Conservation (phyloP, 2,113 vertebrate species). For the Caloenas nicobarica region DNA sequence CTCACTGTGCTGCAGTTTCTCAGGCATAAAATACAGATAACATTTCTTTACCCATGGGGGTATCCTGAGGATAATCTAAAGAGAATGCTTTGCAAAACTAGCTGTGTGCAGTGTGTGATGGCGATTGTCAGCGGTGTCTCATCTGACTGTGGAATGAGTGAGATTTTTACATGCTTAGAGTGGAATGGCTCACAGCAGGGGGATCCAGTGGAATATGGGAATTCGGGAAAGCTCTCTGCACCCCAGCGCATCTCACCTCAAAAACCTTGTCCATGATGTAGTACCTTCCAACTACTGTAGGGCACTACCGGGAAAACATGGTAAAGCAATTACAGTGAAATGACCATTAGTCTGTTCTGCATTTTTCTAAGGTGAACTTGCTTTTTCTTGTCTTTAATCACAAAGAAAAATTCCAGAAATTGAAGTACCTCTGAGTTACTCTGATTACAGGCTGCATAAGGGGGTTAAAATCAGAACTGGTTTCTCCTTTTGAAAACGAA, state of each 20-base stretch:
- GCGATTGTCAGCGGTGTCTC: neutral
- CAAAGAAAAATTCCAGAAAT: neutral
- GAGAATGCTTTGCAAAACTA: neutral
- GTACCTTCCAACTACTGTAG: neutral
- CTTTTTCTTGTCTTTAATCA: slow-evolving; percentile 20
- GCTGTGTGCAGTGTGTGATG: rapidly evolving
- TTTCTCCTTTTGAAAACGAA: neutral
- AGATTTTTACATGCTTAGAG: neutral
- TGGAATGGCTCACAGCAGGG: neutral
- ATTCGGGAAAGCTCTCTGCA: neutral
- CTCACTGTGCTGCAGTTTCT: neutral
- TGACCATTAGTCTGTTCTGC: neutral
- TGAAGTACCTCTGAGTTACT: neutral
- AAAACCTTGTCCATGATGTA: neutral
- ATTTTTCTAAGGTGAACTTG: neutral
- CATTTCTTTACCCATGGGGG: neutral
- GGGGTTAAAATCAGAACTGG: neutral
- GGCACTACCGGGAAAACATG: neutral
- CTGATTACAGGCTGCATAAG: neutral
- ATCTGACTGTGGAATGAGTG: neutral
- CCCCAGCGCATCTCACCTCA: neutral
- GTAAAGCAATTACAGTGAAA: neutral
- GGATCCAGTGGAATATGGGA: neutral
- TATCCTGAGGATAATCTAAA: neutral
- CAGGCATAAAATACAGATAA: neutral